Conservation (phyloP, 2,113 vertebrate species). For the Malurus elegans region DNA sequence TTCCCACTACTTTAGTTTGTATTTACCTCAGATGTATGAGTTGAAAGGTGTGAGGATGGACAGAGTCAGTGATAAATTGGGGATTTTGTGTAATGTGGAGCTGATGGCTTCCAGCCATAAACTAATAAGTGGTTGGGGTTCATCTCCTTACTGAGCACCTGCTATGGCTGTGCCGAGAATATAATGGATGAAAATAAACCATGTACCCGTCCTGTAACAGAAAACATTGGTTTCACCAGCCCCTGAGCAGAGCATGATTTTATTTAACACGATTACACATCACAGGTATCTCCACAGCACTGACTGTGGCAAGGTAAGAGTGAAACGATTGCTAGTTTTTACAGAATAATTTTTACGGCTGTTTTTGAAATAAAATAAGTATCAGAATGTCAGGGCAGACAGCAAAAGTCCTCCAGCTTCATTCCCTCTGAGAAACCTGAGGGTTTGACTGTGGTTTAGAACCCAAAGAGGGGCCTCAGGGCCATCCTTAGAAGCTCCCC, state of each 20-base stretch:
- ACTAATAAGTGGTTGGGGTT: conserved; percentile 55
- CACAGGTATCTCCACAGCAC: not conserved
- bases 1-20: conserved; percentile 44
- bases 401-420: not conserved
- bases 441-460: not conserved
- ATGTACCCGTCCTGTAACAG: not conserved
- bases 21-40: not conserved
- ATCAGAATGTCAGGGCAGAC: not conserved
- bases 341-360: not conserved
- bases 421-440: not conserved
- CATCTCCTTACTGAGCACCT: conserved; percentile 34
- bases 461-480: not conserved
- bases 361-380: not conserved
- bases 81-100: conserved; percentile 39
- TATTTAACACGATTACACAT: not conserved
- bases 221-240: conserved; percentile 15
- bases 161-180: not conserved
- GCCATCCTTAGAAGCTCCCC: not conserved
- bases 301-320: not conserved
- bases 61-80: not conserved
- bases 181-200: conserved; percentile 24
- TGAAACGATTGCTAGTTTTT: not conserved
- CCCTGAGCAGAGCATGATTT: not conserved
- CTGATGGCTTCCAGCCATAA: conserved; percentile 55
- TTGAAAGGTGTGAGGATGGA: conserved; percentile 38